Evolutionary conservation across 2,888 invertebrate species (phyloP), one percentile per base, ranked within the genome.

Genomic region (Cheiracanthium punctorium): DNA sequence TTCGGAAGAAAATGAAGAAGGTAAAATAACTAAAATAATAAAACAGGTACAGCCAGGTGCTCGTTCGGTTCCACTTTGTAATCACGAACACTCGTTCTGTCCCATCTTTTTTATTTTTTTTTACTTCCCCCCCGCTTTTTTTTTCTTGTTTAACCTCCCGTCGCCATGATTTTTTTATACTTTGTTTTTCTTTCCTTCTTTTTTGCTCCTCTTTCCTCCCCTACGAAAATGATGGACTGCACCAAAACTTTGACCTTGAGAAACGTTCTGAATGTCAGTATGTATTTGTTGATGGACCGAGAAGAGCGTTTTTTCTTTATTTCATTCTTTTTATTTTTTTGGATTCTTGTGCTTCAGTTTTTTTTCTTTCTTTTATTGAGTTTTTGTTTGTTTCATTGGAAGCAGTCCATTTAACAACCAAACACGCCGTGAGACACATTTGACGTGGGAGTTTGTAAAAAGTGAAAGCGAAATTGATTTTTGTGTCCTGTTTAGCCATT

Each of bases 161-260:
- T 37, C 24, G 20, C 12, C 24, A 7, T 58, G 5, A 58, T 30
- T 77, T 77, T 77, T 73, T 32, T 29, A 70, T 30, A 28, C 77
- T 32, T 76, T 43, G 65, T 71, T 37, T 70, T 77, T 72, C 70
- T 65, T 32, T 43, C 65, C 30, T 67, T 58, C 33, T 73, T 33
- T 69, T 30, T 32, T 32, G 33, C 17, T 65, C 37, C 52, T 32
- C 29, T 72, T 73, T 24, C 72, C 52, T 37, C 33, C 84, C 84
- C 58, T 30, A 30, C 29, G 79, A n/a, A 24, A 30, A 85, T 73
- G 79, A 85, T 79, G 79, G 84, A 74, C 69, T 73, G 69, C 33
- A 74, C 79, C 69, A 65, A 67, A 73, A 33, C 20, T 79, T 69
- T 85, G 84, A 85, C 84, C 84, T 85, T 85, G 79, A 82, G 65